Base-by-base conservation (phyloP, 2,888 invertebrate species). In the Embidobia sp. region DNA sequence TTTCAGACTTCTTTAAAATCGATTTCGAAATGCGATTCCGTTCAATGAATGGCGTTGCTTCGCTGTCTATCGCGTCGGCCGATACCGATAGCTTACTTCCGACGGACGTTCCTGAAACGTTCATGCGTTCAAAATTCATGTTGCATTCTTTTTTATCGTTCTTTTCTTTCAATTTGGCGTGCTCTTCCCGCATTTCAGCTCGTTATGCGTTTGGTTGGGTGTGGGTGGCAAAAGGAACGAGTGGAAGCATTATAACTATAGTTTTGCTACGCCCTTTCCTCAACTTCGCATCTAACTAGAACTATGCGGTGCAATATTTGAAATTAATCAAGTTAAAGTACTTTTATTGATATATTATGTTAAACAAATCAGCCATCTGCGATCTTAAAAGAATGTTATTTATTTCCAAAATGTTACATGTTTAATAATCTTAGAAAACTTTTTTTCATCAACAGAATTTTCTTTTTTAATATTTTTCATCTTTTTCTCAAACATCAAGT, bases 1-100 rank as follows among this genome's bases (percentile, higher is more conserved):
- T 91, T 83, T 94, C 94, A 48, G 94, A 94, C 89, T 94, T 95
- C 90, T 95, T 95, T 81, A 95, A 90, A 85, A 95, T 95, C 79
- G 95, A 95, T 88, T 94, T 95, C 69, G 94, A 94, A 81, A 93
- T 91, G 27, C 93, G 90, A 82, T 93, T 93, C 73, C 92, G 91
- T 82, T 94, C 94, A 83, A 93, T 90, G 85, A 93, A 93, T 35
- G 93, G 93, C 82, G 93, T 92, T 26, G 90, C 89, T 67, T 91
- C 91, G 84, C 91, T 91, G 90, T 94, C 93, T 83, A 94, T 93
- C 74, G 94, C 94, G 86, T 94, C 94, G 81, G 92, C 92, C 44
- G 94, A 94, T 79, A 93, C 90, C 79, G 94, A 94, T 81, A 93
- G 92, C 88, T 93, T 93, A 85, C 92, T 92, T 82, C 92, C 93